These are phyloP conservation scores for Cinclus cinclus DNA, from an alignment of 2,113 vertebrate species.

Conservation along the genomic window DNA sequence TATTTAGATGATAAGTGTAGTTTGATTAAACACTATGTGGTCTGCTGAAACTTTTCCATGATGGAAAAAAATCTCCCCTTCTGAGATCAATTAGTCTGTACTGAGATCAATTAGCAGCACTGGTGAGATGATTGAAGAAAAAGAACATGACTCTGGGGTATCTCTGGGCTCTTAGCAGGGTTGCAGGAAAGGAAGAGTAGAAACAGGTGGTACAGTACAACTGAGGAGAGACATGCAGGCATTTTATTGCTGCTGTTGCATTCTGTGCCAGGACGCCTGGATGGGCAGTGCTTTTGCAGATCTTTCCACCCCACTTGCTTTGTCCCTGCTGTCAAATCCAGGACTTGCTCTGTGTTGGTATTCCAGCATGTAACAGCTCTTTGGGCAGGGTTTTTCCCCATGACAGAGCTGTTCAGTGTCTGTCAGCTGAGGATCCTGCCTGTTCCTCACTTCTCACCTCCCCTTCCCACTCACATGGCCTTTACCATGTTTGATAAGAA, in stretches of 20 bases:
- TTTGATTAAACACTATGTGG: neutral
- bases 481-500: neutral
- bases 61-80: neutral
- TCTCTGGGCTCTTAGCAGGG: neutral
- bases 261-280: neutral
- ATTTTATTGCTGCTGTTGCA: neutral
- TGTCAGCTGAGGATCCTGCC: neutral
- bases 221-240: fast-evolving
- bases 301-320: neutral
- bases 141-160: neutral
- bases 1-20: neutral
- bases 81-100: neutral
- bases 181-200: neutral
- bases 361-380: neutral
- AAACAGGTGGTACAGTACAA: neutral
- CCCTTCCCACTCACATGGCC: neutral
- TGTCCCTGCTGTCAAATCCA: neutral
- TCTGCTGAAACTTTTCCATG: neutral
- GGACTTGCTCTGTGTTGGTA: neutral
- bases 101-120: neutral
- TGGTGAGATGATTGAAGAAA: neutral
- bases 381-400: neutral
- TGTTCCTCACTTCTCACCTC: neutral
- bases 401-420: fast-evolving
- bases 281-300: neutral